Evolutionary conservation across 1,140 invertebrate genomes (phyloP), one percentile per base, ranked within the genome.

Genomic region (Lerema accius): DNA sequence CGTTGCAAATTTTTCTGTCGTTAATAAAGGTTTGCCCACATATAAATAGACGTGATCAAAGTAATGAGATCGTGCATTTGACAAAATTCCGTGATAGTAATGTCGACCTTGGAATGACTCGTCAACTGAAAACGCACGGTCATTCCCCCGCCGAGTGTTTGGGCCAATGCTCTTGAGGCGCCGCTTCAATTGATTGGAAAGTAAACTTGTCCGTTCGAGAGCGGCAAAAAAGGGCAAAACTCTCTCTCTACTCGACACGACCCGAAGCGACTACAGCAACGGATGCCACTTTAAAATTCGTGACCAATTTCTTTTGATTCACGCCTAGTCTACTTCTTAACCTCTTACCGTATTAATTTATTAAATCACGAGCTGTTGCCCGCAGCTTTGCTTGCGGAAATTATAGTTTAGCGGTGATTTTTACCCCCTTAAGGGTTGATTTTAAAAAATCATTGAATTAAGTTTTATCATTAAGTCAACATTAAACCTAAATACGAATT

Each of bases 61-160:
- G 28, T 1, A 46, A 46, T 26, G n/a, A 49, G 7, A 7, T 26
- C 14, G 19, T 50, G 23, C 7, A 43, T 55, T 55, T 42, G 13
- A 55, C 37, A 0, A 55, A 42, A 55, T 26, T 42, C 55, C 55
- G 71, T 65, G 35, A 39, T 67, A 59, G 50, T 63, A 56, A 55
- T 43, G 46, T 58, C 63, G 49, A 69, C 69, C 62, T 64, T 62
- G 51, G 19, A 55, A 13, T 14, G 51, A 23, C 37, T 55, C 39
- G 37, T 26, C 43, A 16, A 46, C 15, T 14, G 15, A 14, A 46
- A 42, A 42, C 19, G 51, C 51, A 51, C 69, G 74, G 74, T 73
- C 74, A 69, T 73, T 76, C 43, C 55, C 65, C 74, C 49, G 28
- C 42, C 16, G 28, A 53, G 35, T 19, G 17, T 51, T 51, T 53